Evolutionary conservation across 2,113 vertebrate species (phyloP).

Genomic region (Galbula dea): DNA sequence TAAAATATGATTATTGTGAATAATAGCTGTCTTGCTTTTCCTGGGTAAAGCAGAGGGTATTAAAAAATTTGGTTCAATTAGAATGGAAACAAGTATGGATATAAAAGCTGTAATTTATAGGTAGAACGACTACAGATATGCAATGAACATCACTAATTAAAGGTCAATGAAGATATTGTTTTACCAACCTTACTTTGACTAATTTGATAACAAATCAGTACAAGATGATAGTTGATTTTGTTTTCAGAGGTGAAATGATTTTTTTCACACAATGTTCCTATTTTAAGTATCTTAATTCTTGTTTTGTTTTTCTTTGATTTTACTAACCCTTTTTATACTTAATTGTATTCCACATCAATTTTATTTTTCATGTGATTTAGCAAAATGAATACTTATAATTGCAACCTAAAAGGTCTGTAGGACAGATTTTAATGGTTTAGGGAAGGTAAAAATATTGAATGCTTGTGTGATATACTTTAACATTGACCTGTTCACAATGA

Average conservation of each 20-base stretch:
- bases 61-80: neutral
- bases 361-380: neutral
- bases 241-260: fast-evolving
- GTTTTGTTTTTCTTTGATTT: neutral
- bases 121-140: neutral
- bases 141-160: neutral
- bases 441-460: neutral
- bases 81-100: neutral
- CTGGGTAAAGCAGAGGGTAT: neutral
- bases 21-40: neutral
- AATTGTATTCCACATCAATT: neutral
- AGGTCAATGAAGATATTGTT: neutral
- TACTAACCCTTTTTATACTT: neutral
- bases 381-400: neutral
- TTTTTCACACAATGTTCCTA: neutral
- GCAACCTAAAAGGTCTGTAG: neutral
- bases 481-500: neutral
- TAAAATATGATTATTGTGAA: neutral
- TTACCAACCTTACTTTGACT: neutral
- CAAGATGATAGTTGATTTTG: neutral
- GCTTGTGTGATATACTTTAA: neutral
- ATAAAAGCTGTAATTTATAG: neutral
- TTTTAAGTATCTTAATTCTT: neutral
- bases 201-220: neutral
- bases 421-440: neutral